phyloP scores from a whole-genome alignment of 2,888 invertebrate genomes.

The Colletes collaris region DNA sequence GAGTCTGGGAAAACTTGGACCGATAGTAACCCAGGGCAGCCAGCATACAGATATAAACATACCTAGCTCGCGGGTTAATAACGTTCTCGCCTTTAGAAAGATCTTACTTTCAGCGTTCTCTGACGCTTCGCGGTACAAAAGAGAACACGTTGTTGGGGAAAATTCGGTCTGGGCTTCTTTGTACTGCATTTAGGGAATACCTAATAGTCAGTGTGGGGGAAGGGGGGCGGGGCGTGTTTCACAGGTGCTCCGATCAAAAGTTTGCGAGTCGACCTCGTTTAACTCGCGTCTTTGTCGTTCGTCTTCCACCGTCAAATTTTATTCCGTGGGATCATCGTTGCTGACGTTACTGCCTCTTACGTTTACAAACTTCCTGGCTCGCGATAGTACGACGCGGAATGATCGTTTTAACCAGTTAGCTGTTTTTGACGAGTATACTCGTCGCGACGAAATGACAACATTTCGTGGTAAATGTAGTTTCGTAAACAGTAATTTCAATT shows the following conservation, averaged over 20 bases:
- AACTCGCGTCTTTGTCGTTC: conserved; percentile 24
- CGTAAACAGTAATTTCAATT: no score
- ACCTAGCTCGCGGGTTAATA: conserved; percentile 55
- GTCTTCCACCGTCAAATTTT: conserved; percentile 17
- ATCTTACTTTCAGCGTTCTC: conserved; percentile 56
- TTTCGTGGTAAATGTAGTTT: no score
- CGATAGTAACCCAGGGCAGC: neutral
- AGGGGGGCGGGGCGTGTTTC: conserved; percentile 25
- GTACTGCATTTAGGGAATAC: conserved; percentile 42
- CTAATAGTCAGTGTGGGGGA: conserved; percentile 33
- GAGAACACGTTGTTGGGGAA: conserved; percentile 45
- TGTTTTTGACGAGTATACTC: no score
- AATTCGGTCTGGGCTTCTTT: conserved; percentile 60
- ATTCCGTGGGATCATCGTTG: neutral
- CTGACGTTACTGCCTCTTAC: neutral
- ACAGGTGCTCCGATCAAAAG: conserved; percentile 30
- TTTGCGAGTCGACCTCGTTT: conserved; percentile 34
- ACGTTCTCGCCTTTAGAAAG: conserved; percentile 62
- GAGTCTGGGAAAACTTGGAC: no score
- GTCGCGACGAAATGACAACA: no score
- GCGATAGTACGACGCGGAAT: no score
- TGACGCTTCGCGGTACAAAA: conserved; percentile 47
- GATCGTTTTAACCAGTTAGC: no score
- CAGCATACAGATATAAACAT: conserved; percentile 3
- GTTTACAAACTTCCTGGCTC: no score